Percentiles rank a stretch among this genome's conserved stretches.
These are phyloP conservation scores for Graphium colonna DNA, from an alignment of 2,888 invertebrate species.

Conservation along the genomic window DNA sequence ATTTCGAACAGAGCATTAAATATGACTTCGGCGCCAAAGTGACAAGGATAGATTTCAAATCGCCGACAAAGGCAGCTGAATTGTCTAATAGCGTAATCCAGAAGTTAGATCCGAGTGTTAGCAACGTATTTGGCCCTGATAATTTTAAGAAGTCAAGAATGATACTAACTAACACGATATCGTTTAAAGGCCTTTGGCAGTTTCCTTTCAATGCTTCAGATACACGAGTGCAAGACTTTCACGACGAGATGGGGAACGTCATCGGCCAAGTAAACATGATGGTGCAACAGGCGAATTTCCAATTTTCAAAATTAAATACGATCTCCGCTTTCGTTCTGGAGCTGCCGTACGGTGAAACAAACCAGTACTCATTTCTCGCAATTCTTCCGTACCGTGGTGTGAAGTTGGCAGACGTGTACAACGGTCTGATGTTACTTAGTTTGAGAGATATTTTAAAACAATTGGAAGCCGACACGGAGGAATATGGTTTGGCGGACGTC, in stretches of 20 bases:
- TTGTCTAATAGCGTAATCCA: slow-evolving; percentile 55
- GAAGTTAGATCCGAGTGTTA: slow-evolving; percentile 49
- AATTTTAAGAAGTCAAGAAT: slow-evolving; percentile 79
- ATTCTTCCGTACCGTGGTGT: slow-evolving; percentile 79
- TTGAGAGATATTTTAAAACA: slow-evolving; percentile 70
- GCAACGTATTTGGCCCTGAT: slow-evolving; percentile 58
- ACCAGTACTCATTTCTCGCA: slow-evolving; percentile 80
- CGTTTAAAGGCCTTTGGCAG: slow-evolving; percentile 85
- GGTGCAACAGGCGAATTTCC: slow-evolving; percentile 79
- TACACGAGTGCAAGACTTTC: slow-evolving; percentile 77
- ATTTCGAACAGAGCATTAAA: slow-evolving; percentile 40
- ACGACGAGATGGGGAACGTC: slow-evolving; percentile 70
- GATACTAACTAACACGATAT: slow-evolving; percentile 83
- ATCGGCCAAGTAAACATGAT: slow-evolving; percentile 85
- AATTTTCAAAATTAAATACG: slow-evolving; percentile 72
- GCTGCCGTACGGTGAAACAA: slow-evolving; percentile 82
- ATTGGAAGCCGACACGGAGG: slow-evolving; percentile 60
- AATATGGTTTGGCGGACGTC: slow-evolving; percentile 77
- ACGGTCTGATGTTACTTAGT: slow-evolving; percentile 60
- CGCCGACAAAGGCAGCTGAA: slow-evolving; percentile 43
- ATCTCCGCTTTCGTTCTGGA: slow-evolving; percentile 82
- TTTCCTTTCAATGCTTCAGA: slow-evolving; percentile 79
- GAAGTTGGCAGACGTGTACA: slow-evolving; percentile 65
- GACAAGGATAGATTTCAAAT: slow-evolving; percentile 49
- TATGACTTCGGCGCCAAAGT: slow-evolving; percentile 53